These are phyloP conservation scores for Pterostichus madidus DNA, from an alignment of 2,888 invertebrate species.

Conservation along the genomic window DNA sequence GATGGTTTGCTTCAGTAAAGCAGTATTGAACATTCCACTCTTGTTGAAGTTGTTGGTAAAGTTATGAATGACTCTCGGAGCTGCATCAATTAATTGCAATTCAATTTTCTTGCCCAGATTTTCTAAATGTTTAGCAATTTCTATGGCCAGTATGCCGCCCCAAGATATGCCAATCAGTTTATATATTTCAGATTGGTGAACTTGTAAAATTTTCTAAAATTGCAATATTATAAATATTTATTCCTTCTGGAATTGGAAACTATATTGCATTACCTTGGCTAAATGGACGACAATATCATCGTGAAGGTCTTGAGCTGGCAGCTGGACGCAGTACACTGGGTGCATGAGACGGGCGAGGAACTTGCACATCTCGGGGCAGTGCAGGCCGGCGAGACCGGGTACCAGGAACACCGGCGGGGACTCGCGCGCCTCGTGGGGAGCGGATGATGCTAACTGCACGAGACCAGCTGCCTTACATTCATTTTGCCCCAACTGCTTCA, in stretches of 20 bases:
- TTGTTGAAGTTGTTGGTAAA: constrained; percentile 78
- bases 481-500: constrained; percentile 11
- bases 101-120: constrained; percentile 81
- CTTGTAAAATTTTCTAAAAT: constrained; percentile 12
- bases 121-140: constrained; percentile 88
- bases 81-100: constrained; percentile 89
- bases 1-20: constrained; percentile 80
- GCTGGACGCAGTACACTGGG: constrained; percentile 75
- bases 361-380: constrained; percentile 70
- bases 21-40: constrained; percentile 77
- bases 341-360: constrained; percentile 74
- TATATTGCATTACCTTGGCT: not conserved
- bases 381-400: constrained; percentile 74
- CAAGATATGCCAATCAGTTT: constrained; percentile 93
- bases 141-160: constrained; percentile 89
- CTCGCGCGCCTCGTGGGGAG: constrained; percentile 74
- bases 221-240: not conserved
- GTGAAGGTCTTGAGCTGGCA: constrained; percentile 70
- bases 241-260: too few relatives aligned
- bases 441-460: constrained; percentile 74
- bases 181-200: constrained; percentile 83
- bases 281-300: not conserved
- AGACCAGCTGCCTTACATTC: constrained; percentile 71
- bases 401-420: constrained; percentile 76
- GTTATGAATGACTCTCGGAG: constrained; percentile 78